Evolutionary conservation across 1,140 invertebrate species (phyloP).

Genomic region (Anagrus nilaparvatae): DNA sequence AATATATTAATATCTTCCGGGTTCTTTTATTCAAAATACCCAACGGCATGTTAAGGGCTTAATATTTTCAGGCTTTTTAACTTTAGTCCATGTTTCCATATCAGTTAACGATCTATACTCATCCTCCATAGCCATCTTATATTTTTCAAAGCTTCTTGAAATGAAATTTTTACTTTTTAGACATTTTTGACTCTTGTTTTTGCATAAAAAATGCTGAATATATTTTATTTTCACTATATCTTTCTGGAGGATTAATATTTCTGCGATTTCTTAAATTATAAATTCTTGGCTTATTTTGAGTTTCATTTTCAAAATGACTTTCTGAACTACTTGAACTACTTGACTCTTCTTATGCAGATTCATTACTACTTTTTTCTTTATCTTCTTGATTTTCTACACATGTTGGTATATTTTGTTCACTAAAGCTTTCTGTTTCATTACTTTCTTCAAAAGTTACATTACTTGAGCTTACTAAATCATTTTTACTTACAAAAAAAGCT

Average conservation of each 20-base stretch:
- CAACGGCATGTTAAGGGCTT: background rate
- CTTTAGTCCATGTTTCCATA: background rate
- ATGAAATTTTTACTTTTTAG: background rate
- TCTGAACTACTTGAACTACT: background rate
- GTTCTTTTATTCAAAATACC: too few relatives aligned
- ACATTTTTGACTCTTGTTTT: too few relatives aligned
- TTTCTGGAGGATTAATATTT: background rate
- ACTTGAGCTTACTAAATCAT: constrained; percentile 6
- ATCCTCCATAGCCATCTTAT: background rate
- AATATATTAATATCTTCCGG: too few relatives aligned
- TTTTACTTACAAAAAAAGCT: constrained; percentile 9
- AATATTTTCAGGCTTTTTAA: background rate
- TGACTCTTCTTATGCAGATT: background rate
- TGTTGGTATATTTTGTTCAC: constrained; percentile 12
- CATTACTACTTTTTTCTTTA: background rate
- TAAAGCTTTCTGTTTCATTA: constrained; percentile 3
- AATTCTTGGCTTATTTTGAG: background rate
- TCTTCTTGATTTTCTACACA: background rate
- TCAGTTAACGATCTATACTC: background rate
- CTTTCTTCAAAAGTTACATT: constrained; percentile 14
- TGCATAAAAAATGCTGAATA: too few relatives aligned
- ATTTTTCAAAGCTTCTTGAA: background rate
- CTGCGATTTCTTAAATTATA: constrained; percentile 8
- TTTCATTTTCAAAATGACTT: background rate
- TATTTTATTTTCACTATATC: constrained; percentile 1